A percentile compares a stretch with the other conserved stretches of the same genome.
These are phyloP conservation scores for Sinonovacula constricta DNA, from an alignment of 1,140 invertebrate genomes.

Conservation along the genomic window DNA sequence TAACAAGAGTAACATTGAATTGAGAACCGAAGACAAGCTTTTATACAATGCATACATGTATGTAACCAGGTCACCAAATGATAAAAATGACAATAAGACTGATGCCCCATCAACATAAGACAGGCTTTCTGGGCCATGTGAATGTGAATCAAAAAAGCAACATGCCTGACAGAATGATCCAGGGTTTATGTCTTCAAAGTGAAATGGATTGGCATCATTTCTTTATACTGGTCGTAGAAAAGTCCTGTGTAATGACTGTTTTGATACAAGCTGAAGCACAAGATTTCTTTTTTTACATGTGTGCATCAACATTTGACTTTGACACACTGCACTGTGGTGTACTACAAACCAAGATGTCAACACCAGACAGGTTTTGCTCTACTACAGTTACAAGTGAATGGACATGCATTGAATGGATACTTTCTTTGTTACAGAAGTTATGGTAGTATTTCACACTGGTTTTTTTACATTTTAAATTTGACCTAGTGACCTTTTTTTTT, in stretches of 20 bases:
- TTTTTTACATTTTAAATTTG: too few relatives aligned
- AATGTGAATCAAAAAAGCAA: constrained; percentile 6
- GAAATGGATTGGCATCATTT: background rate
- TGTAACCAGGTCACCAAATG: constrained; percentile 3
- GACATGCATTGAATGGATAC: too few relatives aligned
- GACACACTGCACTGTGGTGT: too few relatives aligned
- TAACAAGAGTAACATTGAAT: background rate
- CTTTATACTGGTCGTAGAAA: background rate
- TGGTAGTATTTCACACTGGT: too few relatives aligned
- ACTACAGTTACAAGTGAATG: too few relatives aligned
- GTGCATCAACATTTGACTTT: too few relatives aligned
- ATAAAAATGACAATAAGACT: constrained; percentile 2
- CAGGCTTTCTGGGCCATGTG: background rate
- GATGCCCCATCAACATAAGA: background rate
- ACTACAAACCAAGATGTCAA: too few relatives aligned
- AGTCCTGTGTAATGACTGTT: background rate
- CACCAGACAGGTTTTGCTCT: too few relatives aligned
- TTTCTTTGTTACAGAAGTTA: too few relatives aligned
- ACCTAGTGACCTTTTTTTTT: too few relatives aligned
- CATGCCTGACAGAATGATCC: constrained; percentile 7
- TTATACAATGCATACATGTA: constrained; percentile 8
- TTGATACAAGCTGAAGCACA: background rate
- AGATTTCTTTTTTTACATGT: too few relatives aligned
- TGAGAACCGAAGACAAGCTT: constrained; percentile 1
- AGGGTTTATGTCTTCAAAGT: background rate